A percentile compares a stretch with the other conserved stretches of the same genome.
phyloP scores from a whole-genome alignment of 2,113 vertebrate genomes.

The Plestiodon gilberti region DNA sequence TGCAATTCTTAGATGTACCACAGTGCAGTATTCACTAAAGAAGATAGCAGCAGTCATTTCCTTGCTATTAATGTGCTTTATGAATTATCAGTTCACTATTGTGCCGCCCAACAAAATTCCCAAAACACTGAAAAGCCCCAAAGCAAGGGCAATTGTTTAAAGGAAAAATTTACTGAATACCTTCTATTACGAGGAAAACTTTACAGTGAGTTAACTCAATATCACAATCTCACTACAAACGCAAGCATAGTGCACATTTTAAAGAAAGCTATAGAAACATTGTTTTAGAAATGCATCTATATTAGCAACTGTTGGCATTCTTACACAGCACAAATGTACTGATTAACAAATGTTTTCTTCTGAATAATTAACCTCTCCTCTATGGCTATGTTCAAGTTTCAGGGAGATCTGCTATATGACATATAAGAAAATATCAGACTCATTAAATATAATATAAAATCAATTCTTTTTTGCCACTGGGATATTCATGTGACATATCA shows the following conservation, averaged over 20 bases:
- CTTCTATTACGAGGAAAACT: conserved; percentile 36
- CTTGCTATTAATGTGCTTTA: conserved; percentile 56
- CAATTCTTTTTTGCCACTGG: conserved; percentile 58
- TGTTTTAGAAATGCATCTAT: not conserved
- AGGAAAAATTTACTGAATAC: conserved; percentile 31
- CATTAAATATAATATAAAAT: conserved; percentile 61
- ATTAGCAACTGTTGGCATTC: conserved; percentile 44
- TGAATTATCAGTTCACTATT: conserved; percentile 46
- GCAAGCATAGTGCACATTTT: conserved; percentile 19
- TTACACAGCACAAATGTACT: conserved; percentile 40
- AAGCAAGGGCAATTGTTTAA: conserved; percentile 16
- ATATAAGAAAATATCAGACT: conserved; percentile 51
- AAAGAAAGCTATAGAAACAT: conserved; percentile 42
- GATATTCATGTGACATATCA: conserved; percentile 38
- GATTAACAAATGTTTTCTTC: conserved; percentile 68
- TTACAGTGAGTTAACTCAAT: conserved; percentile 38
- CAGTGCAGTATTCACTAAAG: conserved; percentile 35
- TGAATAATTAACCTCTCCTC: conserved; percentile 73
- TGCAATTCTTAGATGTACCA: conserved; percentile 12
- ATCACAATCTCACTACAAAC: conserved; percentile 44
- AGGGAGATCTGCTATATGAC: conserved; percentile 56
- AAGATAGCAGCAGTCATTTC: conserved; percentile 48
- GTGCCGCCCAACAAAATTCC: conserved; percentile 44
- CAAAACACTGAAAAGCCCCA: conserved; percentile 7
- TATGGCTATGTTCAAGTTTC: conserved; percentile 45